phyloP scores from a whole-genome alignment of 1,140 invertebrate species.

The Antheraea pernyi region DNA sequence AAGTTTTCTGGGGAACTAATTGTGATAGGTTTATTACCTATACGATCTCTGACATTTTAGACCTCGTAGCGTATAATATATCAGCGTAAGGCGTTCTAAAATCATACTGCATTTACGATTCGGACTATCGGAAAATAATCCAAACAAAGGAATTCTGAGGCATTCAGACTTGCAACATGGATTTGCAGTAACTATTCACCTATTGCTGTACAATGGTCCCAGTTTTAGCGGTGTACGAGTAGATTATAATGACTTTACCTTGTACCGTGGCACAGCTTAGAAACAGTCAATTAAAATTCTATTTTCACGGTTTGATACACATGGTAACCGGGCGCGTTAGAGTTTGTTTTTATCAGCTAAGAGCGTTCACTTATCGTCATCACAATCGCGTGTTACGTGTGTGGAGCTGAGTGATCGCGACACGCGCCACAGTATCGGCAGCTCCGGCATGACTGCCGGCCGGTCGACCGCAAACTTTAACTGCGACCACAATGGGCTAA shows the following conservation, averaged over 20 bases:
- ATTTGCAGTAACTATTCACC: constrained; percentile 38
- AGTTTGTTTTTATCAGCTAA: constrained; percentile 47
- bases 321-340: constrained; percentile 40
- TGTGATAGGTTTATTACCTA: background rate
- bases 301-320: constrained; percentile 37
- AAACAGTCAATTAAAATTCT: constrained; percentile 33
- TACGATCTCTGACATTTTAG: background rate
- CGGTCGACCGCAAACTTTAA: constrained; percentile 62
- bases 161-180: constrained; percentile 32
- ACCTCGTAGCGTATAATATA: background rate
- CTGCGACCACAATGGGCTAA: constrained; percentile 75
- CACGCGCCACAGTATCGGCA: constrained; percentile 50
- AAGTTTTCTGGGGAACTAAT: constrained; percentile 1
- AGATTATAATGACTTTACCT: constrained; percentile 68
- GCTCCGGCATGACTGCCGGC: constrained; percentile 62
- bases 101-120: background rate
- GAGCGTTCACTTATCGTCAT: constrained; percentile 70
- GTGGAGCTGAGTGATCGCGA: constrained; percentile 15
- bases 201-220: constrained; percentile 56
- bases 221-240: constrained; percentile 60
- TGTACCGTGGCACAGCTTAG: constrained; percentile 38
- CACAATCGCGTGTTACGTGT: constrained; percentile 49
- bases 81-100: background rate
- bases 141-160: constrained; percentile 18
- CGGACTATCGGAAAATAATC: background rate